Base-by-base conservation (phyloP, 2,797 vertebrate genomes). In the Diglossa cyanea region DNA sequence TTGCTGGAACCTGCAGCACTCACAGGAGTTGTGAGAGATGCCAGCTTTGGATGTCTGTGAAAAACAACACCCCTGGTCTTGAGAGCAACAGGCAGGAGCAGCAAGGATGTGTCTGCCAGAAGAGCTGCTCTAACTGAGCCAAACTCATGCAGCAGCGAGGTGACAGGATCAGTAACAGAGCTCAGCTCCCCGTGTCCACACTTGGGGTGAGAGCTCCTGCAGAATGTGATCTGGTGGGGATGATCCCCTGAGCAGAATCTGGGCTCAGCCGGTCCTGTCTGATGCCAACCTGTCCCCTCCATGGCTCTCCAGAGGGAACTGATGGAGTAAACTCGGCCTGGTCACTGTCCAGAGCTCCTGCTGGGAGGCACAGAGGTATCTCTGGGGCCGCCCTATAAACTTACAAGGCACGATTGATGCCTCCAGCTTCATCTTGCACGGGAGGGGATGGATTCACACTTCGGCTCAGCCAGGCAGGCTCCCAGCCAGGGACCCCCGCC, bases 81-180 rank as follows among this genome's bases (percentile, higher is more conserved):
- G 51, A 61, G 51, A n/a, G 61, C 47, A 62, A n/a, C 65, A 63
- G 50, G 20, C 37, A 2, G 48, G 79, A 86, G 26, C 45, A 37
- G 21, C 88, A 79, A 79, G 82, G 92, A 35, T 39, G 48, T 30
- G 1, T 33, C 47, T 53, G 67, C 75, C 23, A 35, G 58, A 33
- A 20, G 11, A 28, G 40, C 55, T 1, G 23, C 51, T 78, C 45
- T 4, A 8, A 11, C 19, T 1, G 1, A 68, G 53, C 44, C 19
- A 14, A 6, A 39, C 11, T 28, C 15, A 0, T 6, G 10, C 37
- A 44, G 66, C 2, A 33, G 12, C 0, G 3, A 44, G 50, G 45
- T 6, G 39, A n/a, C 48, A 70, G 68, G 31, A 53, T 5, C 51
- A 42, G 84, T 55, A 45, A 4, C 30, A 20, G 48, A 37, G 40